A percentile compares a stretch with the other conserved stretches of the same genome.
Conservation (phyloP, 2,888 invertebrate species). For the Agriopis marginaria region DNA sequence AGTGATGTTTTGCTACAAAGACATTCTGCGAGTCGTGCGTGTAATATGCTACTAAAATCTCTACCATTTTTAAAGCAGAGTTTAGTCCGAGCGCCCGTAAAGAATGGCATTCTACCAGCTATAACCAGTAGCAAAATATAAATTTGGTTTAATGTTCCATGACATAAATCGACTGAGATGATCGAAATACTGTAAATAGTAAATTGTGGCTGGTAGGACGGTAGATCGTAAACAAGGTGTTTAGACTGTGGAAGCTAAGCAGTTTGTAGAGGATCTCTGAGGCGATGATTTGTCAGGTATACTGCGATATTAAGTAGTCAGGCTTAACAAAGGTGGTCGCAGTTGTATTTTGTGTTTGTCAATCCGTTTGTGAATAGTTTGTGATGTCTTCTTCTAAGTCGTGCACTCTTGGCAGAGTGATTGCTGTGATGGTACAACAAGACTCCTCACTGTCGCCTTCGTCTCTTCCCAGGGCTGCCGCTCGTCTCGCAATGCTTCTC, state of each 20-base stretch:
- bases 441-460: no score
- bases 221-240: constrained; percentile 22
- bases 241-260: neutral
- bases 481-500: no score
- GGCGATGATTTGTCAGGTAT: constrained; percentile 9
- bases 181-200: constrained; percentile 20
- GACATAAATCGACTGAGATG: constrained; percentile 33
- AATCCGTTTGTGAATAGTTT: neutral
- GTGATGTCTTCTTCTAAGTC: neutral
- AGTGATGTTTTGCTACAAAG: no score
- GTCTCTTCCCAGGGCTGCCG: no score
- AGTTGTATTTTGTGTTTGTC: neutral
- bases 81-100: neutral
- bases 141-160: neutral
- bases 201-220: neutral
- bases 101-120: neutral
- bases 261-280: neutral
- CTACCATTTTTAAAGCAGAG: neutral
- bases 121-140: constrained; percentile 6
- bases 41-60: no score
- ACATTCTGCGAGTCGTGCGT: no score
- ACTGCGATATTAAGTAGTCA: constrained; percentile 1
- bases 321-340: neutral
- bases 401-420: no score
- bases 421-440: no score